phyloP scores from a whole-genome alignment of 2,888 invertebrate species.

The Hemithea aestivaria region DNA sequence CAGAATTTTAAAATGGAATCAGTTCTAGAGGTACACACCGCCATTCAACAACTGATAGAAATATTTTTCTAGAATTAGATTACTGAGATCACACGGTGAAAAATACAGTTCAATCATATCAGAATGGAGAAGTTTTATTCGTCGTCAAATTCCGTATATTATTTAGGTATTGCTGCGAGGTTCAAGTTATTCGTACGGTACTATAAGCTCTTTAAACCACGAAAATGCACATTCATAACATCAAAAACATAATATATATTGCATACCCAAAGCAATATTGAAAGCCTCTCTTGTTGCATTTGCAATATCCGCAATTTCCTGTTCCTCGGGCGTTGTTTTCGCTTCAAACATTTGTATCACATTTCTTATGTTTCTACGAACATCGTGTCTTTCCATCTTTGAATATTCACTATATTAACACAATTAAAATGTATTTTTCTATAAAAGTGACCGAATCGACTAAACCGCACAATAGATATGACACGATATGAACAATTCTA shows the following conservation, averaged over 20 bases:
- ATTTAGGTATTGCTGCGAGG: no score
- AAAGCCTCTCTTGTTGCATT: conserved; percentile 36
- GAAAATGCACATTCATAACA: no score
- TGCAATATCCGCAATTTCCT: conserved; percentile 38
- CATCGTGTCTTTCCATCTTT: conserved; percentile 42
- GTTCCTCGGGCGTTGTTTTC: conserved; percentile 37
- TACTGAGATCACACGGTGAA: no score
- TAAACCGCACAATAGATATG: conserved; percentile 43
- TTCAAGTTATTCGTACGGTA: no score
- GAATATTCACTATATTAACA: conserved; percentile 12
- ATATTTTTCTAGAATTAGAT: no score
- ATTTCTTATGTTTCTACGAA: conserved; percentile 47
- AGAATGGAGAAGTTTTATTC: no score
- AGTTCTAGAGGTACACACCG: no score
- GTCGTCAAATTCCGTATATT: no score
- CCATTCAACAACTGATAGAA: no score
- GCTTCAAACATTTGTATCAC: conserved; percentile 66
- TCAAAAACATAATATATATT: conserved; percentile 4
- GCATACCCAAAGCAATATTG: conserved; percentile 38
- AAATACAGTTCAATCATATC: no score
- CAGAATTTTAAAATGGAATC: no score
- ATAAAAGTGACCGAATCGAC: conserved; percentile 11
- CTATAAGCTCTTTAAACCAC: no score
- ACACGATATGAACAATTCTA: conserved; percentile 45
- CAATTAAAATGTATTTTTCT: background rate